Conservation (phyloP, 2,888 invertebrate genomes). For the Pheosia gnoma region DNA sequence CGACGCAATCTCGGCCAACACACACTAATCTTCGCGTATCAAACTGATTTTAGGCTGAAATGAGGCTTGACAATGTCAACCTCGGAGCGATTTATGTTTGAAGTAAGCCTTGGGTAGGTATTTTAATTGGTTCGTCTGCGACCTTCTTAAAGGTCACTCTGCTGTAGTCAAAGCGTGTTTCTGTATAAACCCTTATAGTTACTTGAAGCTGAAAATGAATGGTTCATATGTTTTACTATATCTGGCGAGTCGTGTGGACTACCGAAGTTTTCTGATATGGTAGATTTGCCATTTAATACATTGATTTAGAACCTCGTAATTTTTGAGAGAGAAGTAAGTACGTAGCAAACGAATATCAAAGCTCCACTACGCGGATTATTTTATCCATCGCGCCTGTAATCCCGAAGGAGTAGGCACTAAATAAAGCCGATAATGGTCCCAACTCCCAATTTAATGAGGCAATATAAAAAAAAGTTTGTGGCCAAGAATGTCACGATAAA, state of each 20-base stretch:
- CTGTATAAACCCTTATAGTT: slow-evolving; percentile 4
- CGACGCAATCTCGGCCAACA: slow-evolving; percentile 31
- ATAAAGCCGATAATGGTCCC: too few relatives aligned
- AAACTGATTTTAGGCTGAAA: slow-evolving; percentile 17
- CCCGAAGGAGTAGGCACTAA: too few relatives aligned
- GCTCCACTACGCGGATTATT: too few relatives aligned
- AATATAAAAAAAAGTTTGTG: too few relatives aligned
- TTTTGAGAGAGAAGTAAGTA: too few relatives aligned
- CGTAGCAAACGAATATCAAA: too few relatives aligned
- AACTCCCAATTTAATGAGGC: too few relatives aligned
- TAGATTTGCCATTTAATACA: too few relatives aligned
- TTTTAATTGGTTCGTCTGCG: slow-evolving; percentile 25
- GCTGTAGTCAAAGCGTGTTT: not conserved
- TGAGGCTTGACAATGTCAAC: slow-evolving; percentile 21
- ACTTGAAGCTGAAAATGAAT: slow-evolving; percentile 28
- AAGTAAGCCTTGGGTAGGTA: slow-evolving; percentile 21
- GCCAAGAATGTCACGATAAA: too few relatives aligned
- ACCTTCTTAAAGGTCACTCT: slow-evolving; percentile 31
- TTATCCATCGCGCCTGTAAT: too few relatives aligned
- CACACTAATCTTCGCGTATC: slow-evolving; percentile 25
- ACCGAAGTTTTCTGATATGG: not conserved
- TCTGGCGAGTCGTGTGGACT: slow-evolving; percentile 26
- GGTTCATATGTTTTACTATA: slow-evolving; percentile 36
- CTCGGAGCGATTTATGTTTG: slow-evolving; percentile 16
- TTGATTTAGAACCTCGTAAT: too few relatives aligned